These are phyloP conservation scores for Psittacus erithacus DNA, from an alignment of 2,113 vertebrate genomes.

Conservation along the genomic window DNA sequence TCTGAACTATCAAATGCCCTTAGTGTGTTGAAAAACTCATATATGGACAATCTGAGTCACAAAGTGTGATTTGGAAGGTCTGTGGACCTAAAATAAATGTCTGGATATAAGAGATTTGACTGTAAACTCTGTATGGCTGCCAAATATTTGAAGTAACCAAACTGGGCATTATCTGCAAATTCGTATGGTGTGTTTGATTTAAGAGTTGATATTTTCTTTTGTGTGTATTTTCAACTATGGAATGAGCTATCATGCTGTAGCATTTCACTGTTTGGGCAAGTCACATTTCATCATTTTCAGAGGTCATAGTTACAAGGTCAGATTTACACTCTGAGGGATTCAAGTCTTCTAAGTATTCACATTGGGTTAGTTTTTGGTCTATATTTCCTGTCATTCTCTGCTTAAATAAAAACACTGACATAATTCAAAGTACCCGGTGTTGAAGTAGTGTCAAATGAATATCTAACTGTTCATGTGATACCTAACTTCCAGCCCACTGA, in stretches of 20 bases:
- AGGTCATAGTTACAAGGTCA: neutral
- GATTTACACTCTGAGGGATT: neutral
- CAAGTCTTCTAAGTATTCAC: neutral
- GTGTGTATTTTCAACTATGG: neutral
- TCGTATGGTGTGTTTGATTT: neutral
- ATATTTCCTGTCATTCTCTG: neutral
- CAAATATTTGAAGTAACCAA: neutral
- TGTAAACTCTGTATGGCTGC: neutral
- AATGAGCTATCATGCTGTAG: neutral
- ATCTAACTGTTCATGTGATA: neutral
- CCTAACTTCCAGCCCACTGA: neutral
- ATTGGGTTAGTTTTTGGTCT: neutral
- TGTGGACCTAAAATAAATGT: constrained; percentile 21
- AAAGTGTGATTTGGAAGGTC: neutral
- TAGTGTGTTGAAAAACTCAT: neutral
- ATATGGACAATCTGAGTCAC: neutral
- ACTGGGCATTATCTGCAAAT: neutral
- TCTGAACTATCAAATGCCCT: neutral
- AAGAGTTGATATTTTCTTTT: neutral
- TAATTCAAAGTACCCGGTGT: neutral
- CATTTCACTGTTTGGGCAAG: neutral
- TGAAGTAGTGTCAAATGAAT: neutral
- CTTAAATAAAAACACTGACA: neutral
- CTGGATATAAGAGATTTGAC: neutral
- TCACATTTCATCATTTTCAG: neutral